Evolutionary conservation across 1,140 invertebrate species (phyloP).

Genomic region (Phthorimaea operculella): DNA sequence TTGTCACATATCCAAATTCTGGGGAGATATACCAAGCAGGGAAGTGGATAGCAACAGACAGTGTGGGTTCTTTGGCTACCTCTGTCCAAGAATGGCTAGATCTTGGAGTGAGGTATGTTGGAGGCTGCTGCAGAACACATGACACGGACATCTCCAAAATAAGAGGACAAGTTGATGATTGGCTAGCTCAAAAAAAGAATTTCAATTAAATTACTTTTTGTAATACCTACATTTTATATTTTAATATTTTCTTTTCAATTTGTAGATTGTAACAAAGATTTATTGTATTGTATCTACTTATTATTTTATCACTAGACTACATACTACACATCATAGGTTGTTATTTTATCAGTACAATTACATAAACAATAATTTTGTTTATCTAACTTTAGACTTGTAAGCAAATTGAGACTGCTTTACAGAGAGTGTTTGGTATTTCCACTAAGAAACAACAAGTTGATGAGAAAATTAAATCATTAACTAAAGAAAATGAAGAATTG

Average conservation of each 20-base stretch:
- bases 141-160: conserved; percentile 72
- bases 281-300: too few relatives aligned
- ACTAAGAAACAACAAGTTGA: conserved; percentile 37
- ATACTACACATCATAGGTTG: too few relatives aligned
- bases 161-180: conserved; percentile 53
- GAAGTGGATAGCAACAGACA: conserved; percentile 69
- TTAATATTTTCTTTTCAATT: too few relatives aligned
- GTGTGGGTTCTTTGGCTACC: conserved; percentile 66
- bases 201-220: conserved; percentile 9
- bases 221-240: too few relatives aligned
- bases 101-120: conserved; percentile 77
- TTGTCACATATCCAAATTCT: conserved; percentile 79
- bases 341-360: too few relatives aligned
- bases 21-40: conserved; percentile 69
- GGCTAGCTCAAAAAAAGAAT: conserved; percentile 28
- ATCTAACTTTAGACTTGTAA: too few relatives aligned
- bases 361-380: too few relatives aligned
- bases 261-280: too few relatives aligned
- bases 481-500: conserved; percentile 39
- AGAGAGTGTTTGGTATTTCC: conserved; percentile 55
- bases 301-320: too few relatives aligned
- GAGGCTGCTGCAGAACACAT: conserved; percentile 82
- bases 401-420: conserved; percentile 4
- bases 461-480: conserved; percentile 36
- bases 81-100: conserved; percentile 78